Percentiles rank a stretch among this genome's conserved stretches.
These are phyloP conservation scores for Noctilio leporinus DNA, from an alignment of 2,113 vertebrate species.

Conservation along the genomic window DNA sequence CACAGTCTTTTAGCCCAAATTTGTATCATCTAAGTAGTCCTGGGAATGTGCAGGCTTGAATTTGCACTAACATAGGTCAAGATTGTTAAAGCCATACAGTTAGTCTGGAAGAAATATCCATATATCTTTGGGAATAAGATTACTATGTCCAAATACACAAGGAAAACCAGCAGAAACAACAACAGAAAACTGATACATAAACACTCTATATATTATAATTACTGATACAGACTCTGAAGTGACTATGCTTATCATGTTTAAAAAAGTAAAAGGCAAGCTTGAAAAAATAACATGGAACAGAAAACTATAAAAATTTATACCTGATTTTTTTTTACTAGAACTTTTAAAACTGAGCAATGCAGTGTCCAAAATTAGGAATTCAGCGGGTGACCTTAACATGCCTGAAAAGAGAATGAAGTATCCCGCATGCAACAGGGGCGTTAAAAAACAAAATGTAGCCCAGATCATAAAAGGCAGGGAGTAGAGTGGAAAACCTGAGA, in stretches of 20 bases:
- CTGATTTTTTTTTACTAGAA: neutral
- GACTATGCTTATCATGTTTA: neutral
- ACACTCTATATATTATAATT: neutral
- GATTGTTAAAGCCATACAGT: neutral
- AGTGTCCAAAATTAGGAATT: conserved; percentile 5
- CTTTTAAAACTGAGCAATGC: neutral
- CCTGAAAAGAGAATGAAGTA: neutral
- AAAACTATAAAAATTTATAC: neutral
- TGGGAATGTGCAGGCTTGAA: neutral
- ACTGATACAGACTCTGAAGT: neutral
- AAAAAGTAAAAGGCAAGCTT: neutral
- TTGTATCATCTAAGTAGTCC: neutral
- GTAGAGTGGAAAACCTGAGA: neutral
- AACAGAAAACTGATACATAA: neutral
- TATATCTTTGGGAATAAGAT: neutral
- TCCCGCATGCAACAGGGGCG: neutral
- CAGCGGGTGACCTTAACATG: neutral
- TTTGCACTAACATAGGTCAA: neutral
- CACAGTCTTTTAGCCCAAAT: neutral
- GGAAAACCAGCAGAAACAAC: neutral
- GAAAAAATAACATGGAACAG: neutral
- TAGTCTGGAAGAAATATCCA: neutral
- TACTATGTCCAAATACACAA: neutral
- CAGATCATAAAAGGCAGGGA: neutral
- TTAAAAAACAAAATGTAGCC: neutral